These are phyloP conservation scores for Scylla paramamosain DNA, from an alignment of 1,140 invertebrate species.

Conservation along the genomic window DNA sequence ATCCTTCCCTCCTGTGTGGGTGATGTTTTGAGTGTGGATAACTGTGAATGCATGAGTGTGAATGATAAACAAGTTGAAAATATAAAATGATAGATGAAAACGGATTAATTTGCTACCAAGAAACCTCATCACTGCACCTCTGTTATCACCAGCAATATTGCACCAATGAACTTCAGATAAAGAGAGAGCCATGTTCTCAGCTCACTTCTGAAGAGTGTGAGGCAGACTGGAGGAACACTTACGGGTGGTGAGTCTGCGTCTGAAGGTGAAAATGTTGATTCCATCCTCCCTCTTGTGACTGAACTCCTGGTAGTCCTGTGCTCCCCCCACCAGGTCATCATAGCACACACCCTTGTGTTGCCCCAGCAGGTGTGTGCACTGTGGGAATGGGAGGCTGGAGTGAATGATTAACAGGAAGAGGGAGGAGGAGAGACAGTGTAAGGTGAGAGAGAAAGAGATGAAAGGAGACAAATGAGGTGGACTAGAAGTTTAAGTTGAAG, in stretches of 20 bases:
- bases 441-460: too few species aligned
- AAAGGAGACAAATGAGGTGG: background rate
- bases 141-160: too few species aligned
- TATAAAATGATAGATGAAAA: too few species aligned
- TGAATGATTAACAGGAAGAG: background rate
- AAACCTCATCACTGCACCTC: too few species aligned
- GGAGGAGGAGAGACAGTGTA: too few species aligned
- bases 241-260: slow-evolving; percentile 76
- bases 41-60: background rate
- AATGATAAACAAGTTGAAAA: background rate
- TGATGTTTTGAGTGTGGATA: too few species aligned
- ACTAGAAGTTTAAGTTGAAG: too few species aligned
- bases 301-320: slow-evolving; percentile 83
- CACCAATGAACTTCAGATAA: too few species aligned
- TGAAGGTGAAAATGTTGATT: slow-evolving; percentile 82
- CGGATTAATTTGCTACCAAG: too few species aligned
- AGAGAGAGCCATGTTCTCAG: too few species aligned
- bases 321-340: slow-evolving; percentile 88
- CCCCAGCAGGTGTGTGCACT: slow-evolving; percentile 92
- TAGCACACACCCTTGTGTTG: slow-evolving; percentile 92
- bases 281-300: slow-evolving; percentile 84
- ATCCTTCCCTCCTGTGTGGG: too few species aligned
- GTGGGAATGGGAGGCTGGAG: slow-evolving; percentile 76
- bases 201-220: too few species aligned
- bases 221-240: background rate